phyloP scores from a whole-genome alignment of 2,888 invertebrate species.

The Microctonus hyperodae region DNA sequence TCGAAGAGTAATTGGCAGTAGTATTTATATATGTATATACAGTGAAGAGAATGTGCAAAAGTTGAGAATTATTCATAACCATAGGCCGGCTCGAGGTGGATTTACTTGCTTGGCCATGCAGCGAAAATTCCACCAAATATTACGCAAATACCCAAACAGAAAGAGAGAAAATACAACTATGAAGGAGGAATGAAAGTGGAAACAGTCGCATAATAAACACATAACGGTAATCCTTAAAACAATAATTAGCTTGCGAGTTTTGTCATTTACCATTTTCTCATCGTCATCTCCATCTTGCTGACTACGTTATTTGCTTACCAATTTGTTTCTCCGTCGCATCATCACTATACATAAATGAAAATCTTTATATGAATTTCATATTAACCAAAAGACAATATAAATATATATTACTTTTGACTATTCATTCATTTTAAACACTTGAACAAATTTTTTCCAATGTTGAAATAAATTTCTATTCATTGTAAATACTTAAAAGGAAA shows the following conservation, averaged over 20 bases:
- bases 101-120: slow-evolving; percentile 43
- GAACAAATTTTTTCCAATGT: too few relatives aligned
- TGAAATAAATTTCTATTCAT: too few relatives aligned
- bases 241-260: slow-evolving; percentile 59
- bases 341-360: too few relatives aligned
- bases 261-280: slow-evolving; percentile 35
- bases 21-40: neutral
- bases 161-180: slow-evolving; percentile 37
- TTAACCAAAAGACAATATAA: too few relatives aligned
- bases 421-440: too few relatives aligned
- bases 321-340: too few relatives aligned
- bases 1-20: neutral
- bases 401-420: too few relatives aligned
- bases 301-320: too few relatives aligned
- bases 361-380: too few relatives aligned
- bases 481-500: too few relatives aligned
- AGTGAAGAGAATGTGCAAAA: slow-evolving; percentile 35
- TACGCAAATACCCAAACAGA: slow-evolving; percentile 30
- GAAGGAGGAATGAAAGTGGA: slow-evolving; percentile 5
- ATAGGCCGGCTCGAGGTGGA: slow-evolving; percentile 49
- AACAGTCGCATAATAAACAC: slow-evolving; percentile 61
- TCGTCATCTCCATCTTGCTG: slow-evolving; percentile 22
- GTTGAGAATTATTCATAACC: slow-evolving; percentile 61
- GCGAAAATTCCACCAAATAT: slow-evolving; percentile 59
- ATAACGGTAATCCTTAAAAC: slow-evolving; percentile 63